These are phyloP conservation scores for Macaria notata DNA, from an alignment of 2,888 invertebrate genomes.

Conservation along the genomic window DNA sequence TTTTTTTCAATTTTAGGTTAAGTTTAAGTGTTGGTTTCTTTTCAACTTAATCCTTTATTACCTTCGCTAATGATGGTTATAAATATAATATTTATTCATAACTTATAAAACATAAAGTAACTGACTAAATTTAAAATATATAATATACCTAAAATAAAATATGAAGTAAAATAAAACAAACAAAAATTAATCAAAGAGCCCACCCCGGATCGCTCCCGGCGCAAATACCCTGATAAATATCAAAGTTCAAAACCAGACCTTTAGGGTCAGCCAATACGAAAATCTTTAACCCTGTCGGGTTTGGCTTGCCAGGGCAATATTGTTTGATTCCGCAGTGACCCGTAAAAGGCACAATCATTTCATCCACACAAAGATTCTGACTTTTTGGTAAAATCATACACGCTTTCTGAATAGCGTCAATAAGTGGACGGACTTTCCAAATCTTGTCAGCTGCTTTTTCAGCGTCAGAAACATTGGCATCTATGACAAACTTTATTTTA, in stretches of 20 bases:
- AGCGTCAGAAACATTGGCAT: slow-evolving; percentile 4
- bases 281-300: slow-evolving; percentile 4
- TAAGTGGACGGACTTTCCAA: slow-evolving; percentile 7
- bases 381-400: slow-evolving; percentile 1
- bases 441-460: slow-evolving; percentile 4
- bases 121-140: too few relatives aligned
- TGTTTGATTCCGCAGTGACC: slow-evolving; percentile 10
- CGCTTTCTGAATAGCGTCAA: slow-evolving; percentile 8
- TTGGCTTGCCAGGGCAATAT: slow-evolving; percentile 12
- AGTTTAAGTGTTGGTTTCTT: slow-evolving; percentile 1
- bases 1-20: slow-evolving; percentile 1
- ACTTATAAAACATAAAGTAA: too few relatives aligned
- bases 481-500: slow-evolving; percentile 6
- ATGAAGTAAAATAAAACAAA: too few relatives aligned
- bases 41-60: not conserved
- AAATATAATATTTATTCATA: too few relatives aligned
- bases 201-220: too few relatives aligned
- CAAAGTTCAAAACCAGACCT: slow-evolving; percentile 3
- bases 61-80: slow-evolving; percentile 1
- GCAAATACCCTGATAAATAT: not conserved
- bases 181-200: too few relatives aligned
- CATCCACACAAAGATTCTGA: slow-evolving; percentile 5
- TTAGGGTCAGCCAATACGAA: slow-evolving; percentile 13
- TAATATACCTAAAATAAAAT: too few relatives aligned
- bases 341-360: slow-evolving; percentile 14